Conservation (phyloP, 92 coral and sea anemone species). For the Epizoanthus stellaris region DNA sequence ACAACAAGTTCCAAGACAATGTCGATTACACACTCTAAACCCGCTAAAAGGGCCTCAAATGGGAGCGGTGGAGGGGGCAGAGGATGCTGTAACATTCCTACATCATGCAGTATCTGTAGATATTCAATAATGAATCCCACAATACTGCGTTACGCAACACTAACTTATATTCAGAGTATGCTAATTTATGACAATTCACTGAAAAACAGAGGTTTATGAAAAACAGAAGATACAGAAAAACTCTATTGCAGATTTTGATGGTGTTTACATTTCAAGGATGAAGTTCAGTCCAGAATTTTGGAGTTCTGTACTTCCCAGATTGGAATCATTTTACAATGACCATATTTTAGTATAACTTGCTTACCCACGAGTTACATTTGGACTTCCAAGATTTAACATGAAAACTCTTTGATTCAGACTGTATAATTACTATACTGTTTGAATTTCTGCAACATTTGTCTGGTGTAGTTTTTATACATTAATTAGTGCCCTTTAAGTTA, state of each 20-base stretch:
- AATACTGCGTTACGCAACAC: neutral
- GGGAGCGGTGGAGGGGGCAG: neutral
- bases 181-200: neutral
- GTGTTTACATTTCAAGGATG: no score
- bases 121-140: neutral
- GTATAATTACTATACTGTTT: no score
- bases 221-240: constrained; percentile 18
- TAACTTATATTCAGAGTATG: neutral
- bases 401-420: neutral
- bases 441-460: no score
- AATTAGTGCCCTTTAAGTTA: neutral
- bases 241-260: no score
- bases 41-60: neutral
- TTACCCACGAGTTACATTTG: constrained; percentile 54
- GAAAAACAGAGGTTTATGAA: neutral
- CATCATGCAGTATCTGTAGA: neutral
- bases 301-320: no score
- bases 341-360: constrained; percentile 50
- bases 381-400: constrained; percentile 34
- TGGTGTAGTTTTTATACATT: neutral
- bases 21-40: neutral
- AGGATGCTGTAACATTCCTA: neutral
- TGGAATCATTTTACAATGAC: constrained; percentile 51
- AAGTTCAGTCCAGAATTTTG: no score
- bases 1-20: neutral